Conservation (phyloP, 2,797 vertebrate species). For the Spea hammondii region DNA sequence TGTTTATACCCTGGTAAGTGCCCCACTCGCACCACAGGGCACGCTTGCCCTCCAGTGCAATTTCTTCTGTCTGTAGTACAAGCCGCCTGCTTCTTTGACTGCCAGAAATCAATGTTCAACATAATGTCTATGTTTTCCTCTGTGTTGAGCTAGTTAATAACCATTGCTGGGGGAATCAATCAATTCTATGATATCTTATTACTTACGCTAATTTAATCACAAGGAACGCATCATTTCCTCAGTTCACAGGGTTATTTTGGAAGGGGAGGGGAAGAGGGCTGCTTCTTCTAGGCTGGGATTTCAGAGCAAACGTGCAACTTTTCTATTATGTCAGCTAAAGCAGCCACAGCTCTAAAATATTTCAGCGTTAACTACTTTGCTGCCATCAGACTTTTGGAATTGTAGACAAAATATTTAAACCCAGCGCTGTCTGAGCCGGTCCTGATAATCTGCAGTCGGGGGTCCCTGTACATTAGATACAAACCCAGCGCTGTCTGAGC, state of each 20-base stretch:
- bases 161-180: slow-evolving; percentile 89
- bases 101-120: slow-evolving; percentile 86
- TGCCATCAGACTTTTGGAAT: not conserved
- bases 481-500: not conserved
- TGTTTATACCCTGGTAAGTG: too few species aligned
- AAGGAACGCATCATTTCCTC: slow-evolving; percentile 88
- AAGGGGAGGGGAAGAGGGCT: slow-evolving; percentile 55
- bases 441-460: not conserved
- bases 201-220: slow-evolving; percentile 97
- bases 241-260: slow-evolving; percentile 72
- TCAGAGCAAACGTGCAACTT: slow-evolving; percentile 44
- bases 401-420: not conserved
- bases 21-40: not conserved
- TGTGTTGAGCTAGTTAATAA: slow-evolving; percentile 90
- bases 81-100: slow-evolving; percentile 18
- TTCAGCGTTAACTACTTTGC: slow-evolving; percentile 17
- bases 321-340: slow-evolving; percentile 51
- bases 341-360: slow-evolving; percentile 19
- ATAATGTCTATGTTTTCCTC: slow-evolving; percentile 84
- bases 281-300: slow-evolving; percentile 42
- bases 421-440: too few species aligned
- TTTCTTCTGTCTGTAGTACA: slow-evolving; percentile 7
- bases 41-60: slow-evolving; percentile 2
- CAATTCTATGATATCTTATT: slow-evolving; percentile 97
- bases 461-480: not conserved